A percentile compares a stretch with the other conserved stretches of the same genome.
Evolutionary conservation across 2,888 invertebrate species (phyloP).

Genomic region (Malthinus flaveolus): DNA sequence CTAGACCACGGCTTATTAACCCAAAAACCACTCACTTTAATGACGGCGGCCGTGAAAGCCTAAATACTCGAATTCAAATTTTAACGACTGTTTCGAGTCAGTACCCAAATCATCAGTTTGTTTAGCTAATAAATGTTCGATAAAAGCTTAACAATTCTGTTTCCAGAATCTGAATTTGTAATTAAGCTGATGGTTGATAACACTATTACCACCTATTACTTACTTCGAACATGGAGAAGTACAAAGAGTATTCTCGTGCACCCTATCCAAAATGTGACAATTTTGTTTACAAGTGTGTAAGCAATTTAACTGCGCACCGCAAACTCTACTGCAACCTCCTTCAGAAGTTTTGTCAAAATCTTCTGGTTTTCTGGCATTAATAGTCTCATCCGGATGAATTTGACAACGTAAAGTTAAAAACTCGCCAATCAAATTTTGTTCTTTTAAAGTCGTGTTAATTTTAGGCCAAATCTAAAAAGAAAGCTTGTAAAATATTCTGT

Average conservation of each 20-base stretch:
- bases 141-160: too few relatives aligned
- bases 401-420: constrained; percentile 55
- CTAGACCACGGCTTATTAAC: too few relatives aligned
- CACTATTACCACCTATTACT: constrained; percentile 22
- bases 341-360: constrained; percentile 60
- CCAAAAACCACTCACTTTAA: too few relatives aligned
- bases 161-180: not conserved
- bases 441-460: not conserved
- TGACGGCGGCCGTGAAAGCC: too few relatives aligned
- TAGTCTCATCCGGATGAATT: constrained; percentile 55
- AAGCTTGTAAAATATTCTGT: not conserved
- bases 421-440: not conserved
- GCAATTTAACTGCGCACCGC: constrained; percentile 55
- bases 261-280: constrained; percentile 64
- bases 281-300: constrained; percentile 64
- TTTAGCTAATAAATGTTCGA: too few relatives aligned
- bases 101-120: too few relatives aligned
- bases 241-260: constrained; percentile 59
- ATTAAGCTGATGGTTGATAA: not conserved
- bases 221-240: constrained; percentile 57
- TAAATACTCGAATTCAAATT: too few relatives aligned
- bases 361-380: constrained; percentile 47
- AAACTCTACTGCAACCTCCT: constrained; percentile 52
- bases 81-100: too few relatives aligned
- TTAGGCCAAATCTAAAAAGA: not conserved